Evolutionary conservation across 2,797 vertebrate species (phyloP), one percentile per base, ranked within the genome.

Genomic region (Saxicola maurus): DNA sequence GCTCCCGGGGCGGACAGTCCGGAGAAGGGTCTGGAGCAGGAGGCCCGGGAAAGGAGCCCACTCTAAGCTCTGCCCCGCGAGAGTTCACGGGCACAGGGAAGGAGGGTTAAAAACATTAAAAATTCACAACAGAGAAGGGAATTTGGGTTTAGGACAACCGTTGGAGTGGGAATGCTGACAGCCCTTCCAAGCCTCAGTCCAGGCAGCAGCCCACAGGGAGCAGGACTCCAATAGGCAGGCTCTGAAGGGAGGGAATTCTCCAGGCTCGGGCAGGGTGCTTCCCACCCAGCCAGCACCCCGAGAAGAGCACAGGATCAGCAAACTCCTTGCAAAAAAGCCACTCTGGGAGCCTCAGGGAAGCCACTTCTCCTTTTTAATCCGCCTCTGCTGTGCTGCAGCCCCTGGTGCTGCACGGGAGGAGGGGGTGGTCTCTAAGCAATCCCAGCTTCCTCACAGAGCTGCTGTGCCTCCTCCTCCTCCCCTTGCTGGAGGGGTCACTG

Each of bases 311-410:
- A 13, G 19, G 43, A 25, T 11, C 6, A 17, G 72, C 37, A 56
- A 78, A 64, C 59, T 64, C 79, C 77, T 61, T 35, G 73, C 24
- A 33, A 27, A 80, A 72, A 76, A 53, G 65, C 52, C 67, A 46
- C 66, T 28, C 76, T 1, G 0, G 81, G 67, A 85, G 72, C 24
- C 73, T 55, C n/a, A 7, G 33, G 46, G 81, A 61, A 93, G 82
- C 67, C 61, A 91, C 91, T 86, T 91, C 83, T 86, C 82, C 89
- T 91, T 95, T 92, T 66, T 62, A 89, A 75, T 85, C 80, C 10
- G 35, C 55, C 66, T 62, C 75, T 11, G 68, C 30, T 17, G 30
- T 3, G 57, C 76, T 4, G 3, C 90, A 82, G 89, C 88, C 77
- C 71, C 52, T 30, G 5, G 24, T 27, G 57, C 72, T 3, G 25